Evolutionary conservation across 2,797 vertebrate species (phyloP).

Genomic region (Etheostoma nigrum): DNA sequence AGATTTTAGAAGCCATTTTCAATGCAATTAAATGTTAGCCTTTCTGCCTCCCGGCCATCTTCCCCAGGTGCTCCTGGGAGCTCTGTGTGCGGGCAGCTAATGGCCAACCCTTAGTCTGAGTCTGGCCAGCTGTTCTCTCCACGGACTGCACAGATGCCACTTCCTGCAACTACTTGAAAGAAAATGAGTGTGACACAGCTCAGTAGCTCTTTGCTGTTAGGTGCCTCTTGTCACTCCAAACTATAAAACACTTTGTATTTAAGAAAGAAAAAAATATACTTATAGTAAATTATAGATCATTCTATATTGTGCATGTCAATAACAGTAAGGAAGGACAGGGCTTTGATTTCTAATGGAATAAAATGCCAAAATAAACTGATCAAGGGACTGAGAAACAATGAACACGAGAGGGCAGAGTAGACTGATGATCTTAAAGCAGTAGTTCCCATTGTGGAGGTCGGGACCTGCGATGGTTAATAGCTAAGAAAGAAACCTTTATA

Average conservation of each 20-base stretch:
- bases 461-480: background rate
- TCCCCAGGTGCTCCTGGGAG: slow-evolving; percentile 74
- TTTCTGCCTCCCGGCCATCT: slow-evolving; percentile 70
- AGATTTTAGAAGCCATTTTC: slow-evolving; percentile 73
- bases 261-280: background rate
- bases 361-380: background rate
- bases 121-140: slow-evolving; percentile 75
- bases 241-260: slow-evolving; percentile 3
- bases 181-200: slow-evolving; percentile 27
- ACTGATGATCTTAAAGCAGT: background rate
- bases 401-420: background rate
- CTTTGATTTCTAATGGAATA: background rate
- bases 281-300: background rate
- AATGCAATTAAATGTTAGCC: slow-evolving; percentile 78
- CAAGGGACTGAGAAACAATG: background rate
- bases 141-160: slow-evolving; percentile 63
- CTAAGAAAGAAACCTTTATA: background rate
- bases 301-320: background rate
- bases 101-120: slow-evolving; percentile 67
- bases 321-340: background rate
- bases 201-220: slow-evolving; percentile 7
- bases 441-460: background rate
- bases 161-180: slow-evolving; percentile 57
- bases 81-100: slow-evolving; percentile 69
- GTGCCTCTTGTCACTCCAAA: background rate